Conservation (phyloP, 2,113 vertebrate genomes). For the Equus przewalskii region DNA sequence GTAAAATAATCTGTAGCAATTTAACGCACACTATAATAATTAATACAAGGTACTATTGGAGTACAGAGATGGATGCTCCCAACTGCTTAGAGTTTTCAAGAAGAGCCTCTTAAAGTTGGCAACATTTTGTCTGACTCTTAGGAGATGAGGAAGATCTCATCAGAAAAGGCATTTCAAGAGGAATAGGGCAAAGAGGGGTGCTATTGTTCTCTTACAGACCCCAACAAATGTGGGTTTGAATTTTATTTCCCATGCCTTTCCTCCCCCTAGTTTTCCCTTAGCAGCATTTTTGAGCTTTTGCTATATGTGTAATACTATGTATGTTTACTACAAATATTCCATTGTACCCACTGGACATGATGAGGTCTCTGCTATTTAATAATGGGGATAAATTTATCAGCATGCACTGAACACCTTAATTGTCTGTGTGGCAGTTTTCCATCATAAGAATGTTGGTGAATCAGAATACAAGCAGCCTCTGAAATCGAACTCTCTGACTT, state of each 20-base stretch:
- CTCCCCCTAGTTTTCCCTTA: background rate
- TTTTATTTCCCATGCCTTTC: background rate
- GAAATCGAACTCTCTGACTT: background rate
- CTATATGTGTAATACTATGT: background rate
- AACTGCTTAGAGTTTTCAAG: background rate
- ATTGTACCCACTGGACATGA: background rate
- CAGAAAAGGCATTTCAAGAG: background rate
- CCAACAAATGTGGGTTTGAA: background rate
- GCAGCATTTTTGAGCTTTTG: background rate
- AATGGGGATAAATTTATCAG: background rate
- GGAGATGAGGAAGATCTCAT: background rate
- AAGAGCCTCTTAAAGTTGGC: background rate
- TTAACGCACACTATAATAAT: conserved; percentile 1
- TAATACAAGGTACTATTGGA: conserved; percentile 7
- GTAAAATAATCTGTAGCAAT: background rate
- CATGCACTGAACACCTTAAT: background rate
- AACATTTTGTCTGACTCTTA: background rate
- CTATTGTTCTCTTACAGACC: background rate
- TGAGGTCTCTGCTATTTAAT: background rate
- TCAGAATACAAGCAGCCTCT: background rate
- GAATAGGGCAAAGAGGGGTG: background rate
- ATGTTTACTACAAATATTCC: background rate
- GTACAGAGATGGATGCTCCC: background rate
- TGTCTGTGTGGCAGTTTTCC: background rate
- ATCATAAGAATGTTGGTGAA: background rate